phyloP scores from a whole-genome alignment of 2,888 invertebrate species.

The Pimpla rufipes region DNA sequence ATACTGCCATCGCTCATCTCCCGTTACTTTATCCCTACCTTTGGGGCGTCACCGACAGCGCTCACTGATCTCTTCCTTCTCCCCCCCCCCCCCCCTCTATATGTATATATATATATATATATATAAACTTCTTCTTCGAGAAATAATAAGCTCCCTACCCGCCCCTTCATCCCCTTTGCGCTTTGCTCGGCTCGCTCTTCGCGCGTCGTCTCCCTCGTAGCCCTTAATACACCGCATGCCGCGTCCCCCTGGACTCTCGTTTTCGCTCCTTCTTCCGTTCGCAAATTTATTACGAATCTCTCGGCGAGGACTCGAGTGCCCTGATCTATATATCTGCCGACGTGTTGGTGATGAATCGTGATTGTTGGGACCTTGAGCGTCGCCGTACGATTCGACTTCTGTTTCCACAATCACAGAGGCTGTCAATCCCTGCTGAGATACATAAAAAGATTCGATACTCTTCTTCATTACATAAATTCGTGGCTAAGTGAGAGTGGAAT shows the following conservation, averaged over 20 bases:
- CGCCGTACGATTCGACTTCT: neutral
- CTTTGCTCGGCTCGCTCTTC: slow-evolving; percentile 55
- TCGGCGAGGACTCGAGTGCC: slow-evolving; percentile 57
- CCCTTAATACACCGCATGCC: slow-evolving; percentile 18
- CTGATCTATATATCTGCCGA: slow-evolving; percentile 4
- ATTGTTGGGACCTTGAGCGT: slow-evolving; percentile 12
- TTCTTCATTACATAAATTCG: neutral
- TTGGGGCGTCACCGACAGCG: slow-evolving; percentile 76
- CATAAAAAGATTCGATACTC: neutral
- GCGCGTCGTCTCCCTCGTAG: slow-evolving; percentile 47
- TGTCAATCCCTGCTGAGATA: neutral
- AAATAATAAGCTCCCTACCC: slow-evolving; percentile 82
- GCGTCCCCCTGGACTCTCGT: slow-evolving; percentile 11
- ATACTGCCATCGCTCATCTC: slow-evolving; percentile 75
- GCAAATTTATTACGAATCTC: slow-evolving; percentile 74
- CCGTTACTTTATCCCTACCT: slow-evolving; percentile 79
- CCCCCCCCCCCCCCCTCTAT: slow-evolving; percentile 27
- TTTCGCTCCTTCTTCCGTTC: slow-evolving; percentile 50
- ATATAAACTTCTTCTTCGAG: slow-evolving; percentile 70
- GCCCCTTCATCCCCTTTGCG: slow-evolving; percentile 64
- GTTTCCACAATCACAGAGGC: neutral
- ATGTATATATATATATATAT: neutral
- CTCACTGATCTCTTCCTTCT: slow-evolving; percentile 70
- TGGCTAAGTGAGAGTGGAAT: neutral
- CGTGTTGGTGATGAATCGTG: neutral